These are phyloP conservation scores for Drosophila auraria DNA, from an alignment of 1,140 invertebrate species.

Conservation along the genomic window DNA sequence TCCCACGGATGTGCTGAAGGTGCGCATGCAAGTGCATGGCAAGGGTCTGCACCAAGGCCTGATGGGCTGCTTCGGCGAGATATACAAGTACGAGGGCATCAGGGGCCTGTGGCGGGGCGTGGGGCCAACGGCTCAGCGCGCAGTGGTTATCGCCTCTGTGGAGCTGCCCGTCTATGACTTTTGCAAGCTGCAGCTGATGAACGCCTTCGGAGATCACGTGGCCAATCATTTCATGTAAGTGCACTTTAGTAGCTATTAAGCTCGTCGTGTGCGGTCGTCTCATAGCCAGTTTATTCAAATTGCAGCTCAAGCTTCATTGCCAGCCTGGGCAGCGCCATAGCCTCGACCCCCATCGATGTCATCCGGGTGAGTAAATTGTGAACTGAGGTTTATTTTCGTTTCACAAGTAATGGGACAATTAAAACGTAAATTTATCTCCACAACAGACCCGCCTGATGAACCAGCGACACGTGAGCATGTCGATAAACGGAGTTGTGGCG, in stretches of 20 bases:
- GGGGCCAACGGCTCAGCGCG: constrained; percentile 95
- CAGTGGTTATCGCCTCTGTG: constrained; percentile 96
- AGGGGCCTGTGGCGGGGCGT: constrained; percentile 96
- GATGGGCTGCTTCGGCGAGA: constrained; percentile 91
- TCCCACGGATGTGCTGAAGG: constrained; percentile 99
- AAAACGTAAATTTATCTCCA: neutral
- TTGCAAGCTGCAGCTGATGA: constrained; percentile 92
- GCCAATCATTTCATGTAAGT: constrained; percentile 95
- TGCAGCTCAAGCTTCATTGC: constrained; percentile 94
- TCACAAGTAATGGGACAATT: neutral
- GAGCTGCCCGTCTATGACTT: constrained; percentile 97
- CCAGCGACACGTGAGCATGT: constrained; percentile 89
- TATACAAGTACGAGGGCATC: constrained; percentile 92
- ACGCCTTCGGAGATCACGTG: constrained; percentile 91
- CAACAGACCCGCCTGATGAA: constrained; percentile 96
- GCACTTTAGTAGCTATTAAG: neutral
- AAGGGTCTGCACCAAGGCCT: constrained; percentile 87
- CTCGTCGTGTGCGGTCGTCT: neutral
- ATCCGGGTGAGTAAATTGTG: constrained; percentile 90
- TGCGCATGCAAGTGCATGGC: constrained; percentile 94
- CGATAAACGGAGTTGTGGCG: constrained; percentile 84
- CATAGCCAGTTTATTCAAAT: constrained; percentile 45
- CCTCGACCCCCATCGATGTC: constrained; percentile 98
- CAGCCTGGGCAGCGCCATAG: constrained; percentile 95
- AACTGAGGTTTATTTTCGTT: neutral